Conservation (phyloP, 2,113 vertebrate genomes). For the Pollimyrus isidori region DNA sequence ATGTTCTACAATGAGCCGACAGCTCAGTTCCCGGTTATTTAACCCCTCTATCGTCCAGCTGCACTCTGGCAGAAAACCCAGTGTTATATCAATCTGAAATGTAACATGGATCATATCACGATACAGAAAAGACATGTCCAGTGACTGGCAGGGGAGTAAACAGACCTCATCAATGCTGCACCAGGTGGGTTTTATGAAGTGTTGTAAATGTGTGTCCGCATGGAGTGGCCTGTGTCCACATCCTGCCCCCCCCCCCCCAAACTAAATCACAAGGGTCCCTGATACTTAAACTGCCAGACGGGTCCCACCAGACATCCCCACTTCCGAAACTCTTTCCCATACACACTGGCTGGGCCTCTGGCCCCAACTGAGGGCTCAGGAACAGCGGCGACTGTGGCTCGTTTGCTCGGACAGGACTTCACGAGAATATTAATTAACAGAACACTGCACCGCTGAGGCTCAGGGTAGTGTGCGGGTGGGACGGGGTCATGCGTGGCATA, state of each 20-base stretch:
- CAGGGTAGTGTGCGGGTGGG: neutral
- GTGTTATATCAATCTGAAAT: neutral
- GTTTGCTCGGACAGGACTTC: conserved; percentile 10
- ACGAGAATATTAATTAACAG: neutral
- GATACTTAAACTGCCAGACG: conserved; percentile 3
- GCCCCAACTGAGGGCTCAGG: neutral
- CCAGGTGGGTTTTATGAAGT: conserved; percentile 64
- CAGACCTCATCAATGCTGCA: conserved; percentile 26
- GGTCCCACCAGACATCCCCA: conserved; percentile 6
- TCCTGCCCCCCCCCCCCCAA: neutral
- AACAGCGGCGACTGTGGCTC: conserved; percentile 20
- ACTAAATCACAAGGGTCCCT: neutral
- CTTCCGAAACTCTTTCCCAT: neutral
- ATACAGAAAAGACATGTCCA: neutral
- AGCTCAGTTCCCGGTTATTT: neutral
- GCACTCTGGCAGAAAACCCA: neutral
- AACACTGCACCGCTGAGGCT: neutral
- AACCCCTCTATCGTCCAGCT: neutral
- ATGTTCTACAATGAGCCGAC: neutral
- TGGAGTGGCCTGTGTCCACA: conserved; percentile 23
- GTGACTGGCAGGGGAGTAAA: neutral
- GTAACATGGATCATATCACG: neutral
- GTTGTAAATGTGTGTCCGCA: conserved; percentile 53
- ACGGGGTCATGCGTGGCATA: neutral
- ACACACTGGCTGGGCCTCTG: neutral